Conservation (phyloP, 2,797 vertebrate species). For the Echeneis naucrates region DNA sequence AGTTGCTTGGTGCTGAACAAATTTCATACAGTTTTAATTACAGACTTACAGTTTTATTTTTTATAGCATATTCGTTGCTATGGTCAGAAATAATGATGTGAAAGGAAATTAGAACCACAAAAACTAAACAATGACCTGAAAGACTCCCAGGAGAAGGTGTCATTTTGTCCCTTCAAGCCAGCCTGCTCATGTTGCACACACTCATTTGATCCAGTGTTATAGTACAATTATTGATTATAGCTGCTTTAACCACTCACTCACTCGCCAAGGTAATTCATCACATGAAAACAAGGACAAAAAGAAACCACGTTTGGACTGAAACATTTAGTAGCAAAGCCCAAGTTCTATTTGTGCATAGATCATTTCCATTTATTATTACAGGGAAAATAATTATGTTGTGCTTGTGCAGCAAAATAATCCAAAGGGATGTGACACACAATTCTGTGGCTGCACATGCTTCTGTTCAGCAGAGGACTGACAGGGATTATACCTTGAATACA, state of each 20-base stretch:
- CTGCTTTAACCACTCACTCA: background rate
- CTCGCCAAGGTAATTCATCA: no score
- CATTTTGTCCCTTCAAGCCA: conserved; percentile 1
- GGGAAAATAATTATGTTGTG: background rate
- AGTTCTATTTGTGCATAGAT: no score
- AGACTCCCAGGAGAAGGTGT: conserved; percentile 3
- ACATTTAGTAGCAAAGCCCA: no score
- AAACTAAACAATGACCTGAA: conserved; percentile 24
- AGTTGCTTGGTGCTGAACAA: conserved; percentile 2
- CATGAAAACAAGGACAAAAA: background rate
- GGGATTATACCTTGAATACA: conserved; percentile 18
- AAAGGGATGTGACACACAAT: background rate
- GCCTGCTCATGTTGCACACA: background rate
- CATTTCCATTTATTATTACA: background rate
- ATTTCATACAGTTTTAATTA: no score
- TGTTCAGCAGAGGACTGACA: background rate
- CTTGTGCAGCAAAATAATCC: background rate
- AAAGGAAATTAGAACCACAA: conserved; percentile 14
- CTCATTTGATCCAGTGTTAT: conserved; percentile 2
- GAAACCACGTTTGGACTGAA: background rate
- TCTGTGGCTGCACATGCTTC: conserved; percentile 17
- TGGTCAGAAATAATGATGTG: background rate
- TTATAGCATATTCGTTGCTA: background rate
- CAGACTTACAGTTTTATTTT: no score
- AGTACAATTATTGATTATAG: background rate